Evolutionary conservation across 2,113 vertebrate genomes (phyloP).

Genomic region (Odocoileus virginianus): DNA sequence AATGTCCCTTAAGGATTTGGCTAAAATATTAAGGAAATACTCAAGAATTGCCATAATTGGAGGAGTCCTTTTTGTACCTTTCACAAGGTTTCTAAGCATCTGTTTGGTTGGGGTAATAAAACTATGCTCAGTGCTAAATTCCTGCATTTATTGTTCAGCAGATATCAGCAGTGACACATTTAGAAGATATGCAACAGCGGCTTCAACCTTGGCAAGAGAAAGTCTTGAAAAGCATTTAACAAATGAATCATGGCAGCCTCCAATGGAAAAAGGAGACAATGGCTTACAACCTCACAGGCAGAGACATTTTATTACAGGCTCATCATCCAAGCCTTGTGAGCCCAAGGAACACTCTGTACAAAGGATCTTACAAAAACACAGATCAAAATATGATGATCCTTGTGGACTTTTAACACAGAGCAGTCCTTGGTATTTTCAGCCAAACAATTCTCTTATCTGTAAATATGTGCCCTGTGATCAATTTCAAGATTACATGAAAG

Average conservation of each 20-base stretch:
- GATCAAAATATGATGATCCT: slow-evolving; percentile 39
- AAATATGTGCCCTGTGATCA: slow-evolving; percentile 71
- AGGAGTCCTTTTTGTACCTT: neutral
- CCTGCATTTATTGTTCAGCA: slow-evolving; percentile 63
- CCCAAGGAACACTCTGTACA: slow-evolving; percentile 10
- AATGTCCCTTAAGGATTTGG: neutral
- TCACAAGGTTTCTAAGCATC: slow-evolving; percentile 5
- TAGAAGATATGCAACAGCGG: slow-evolving; percentile 56
- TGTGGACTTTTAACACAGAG: slow-evolving; percentile 37
- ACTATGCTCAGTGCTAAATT: slow-evolving; percentile 54
- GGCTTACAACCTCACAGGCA: slow-evolving; percentile 53
- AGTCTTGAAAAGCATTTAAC: slow-evolving; percentile 60
- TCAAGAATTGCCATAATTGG: neutral
- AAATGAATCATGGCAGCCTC: slow-evolving; percentile 59
- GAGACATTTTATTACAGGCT: slow-evolving; percentile 58
- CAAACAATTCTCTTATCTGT: slow-evolving; percentile 66
- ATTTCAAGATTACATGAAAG: slow-evolving; percentile 59
- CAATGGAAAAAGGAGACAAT: slow-evolving; percentile 52
- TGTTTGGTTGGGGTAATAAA: slow-evolving; percentile 29
- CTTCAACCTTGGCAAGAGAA: slow-evolving; percentile 46
- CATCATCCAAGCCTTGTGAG: slow-evolving; percentile 27
- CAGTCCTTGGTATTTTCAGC: slow-evolving; percentile 54
- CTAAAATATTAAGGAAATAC: slow-evolving; percentile 27
- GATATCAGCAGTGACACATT: slow-evolving; percentile 64
- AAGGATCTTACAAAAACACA: slow-evolving; percentile 16